Base-by-base conservation (phyloP, 53 echinoderm and acorn worm genomes). In the Paracentrotus lividus region DNA sequence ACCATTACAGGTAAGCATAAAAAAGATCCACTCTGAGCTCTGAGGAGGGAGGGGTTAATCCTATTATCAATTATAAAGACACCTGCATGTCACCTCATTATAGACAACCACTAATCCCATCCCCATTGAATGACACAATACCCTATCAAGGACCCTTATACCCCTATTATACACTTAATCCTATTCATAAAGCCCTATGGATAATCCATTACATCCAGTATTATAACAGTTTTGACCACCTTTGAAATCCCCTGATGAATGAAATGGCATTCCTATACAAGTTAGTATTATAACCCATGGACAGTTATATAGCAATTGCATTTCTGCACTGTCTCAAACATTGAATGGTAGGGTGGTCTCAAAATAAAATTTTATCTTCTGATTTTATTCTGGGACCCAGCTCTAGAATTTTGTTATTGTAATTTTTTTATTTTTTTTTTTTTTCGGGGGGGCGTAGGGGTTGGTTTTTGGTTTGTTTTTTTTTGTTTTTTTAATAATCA, bases 81-180 rank as follows among this genome's bases (percentile, higher is more conserved):
- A 40, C 40, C 72, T 72, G n/a, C n/a, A n/a, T n/a, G 72, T 72
- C 72, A 72, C 72, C 72, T 72, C 72, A 38, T 72, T 21, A 69
- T 72, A 72, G 18, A 36, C 72, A 38, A 16, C 72, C 38, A 36
- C 42, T 72, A 72, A 72, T 72, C 72, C 16, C 21, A 0, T 72
- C 40, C 38, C 18, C 15, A 64, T 29, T 64, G n/a, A 1, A 29
- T 9, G 29, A 64, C 64, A 60, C 60, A 26, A 60, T 60, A 60
- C 68, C 36, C 36, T 4, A 68, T 33, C 15, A 40, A 36, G 72
- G 36, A 72, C 72, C 72, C 72, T 38, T 20, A 40, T 36, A 18
- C 18, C 33, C 40, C 72, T 40, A 36, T 72, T 13, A 64, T 72
- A 20, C 18, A 40, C 38, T 40, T 72, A 72, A 72, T 72, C 72